Conservation (phyloP, 2,797 vertebrate genomes). For the Molossus alvarezi region DNA sequence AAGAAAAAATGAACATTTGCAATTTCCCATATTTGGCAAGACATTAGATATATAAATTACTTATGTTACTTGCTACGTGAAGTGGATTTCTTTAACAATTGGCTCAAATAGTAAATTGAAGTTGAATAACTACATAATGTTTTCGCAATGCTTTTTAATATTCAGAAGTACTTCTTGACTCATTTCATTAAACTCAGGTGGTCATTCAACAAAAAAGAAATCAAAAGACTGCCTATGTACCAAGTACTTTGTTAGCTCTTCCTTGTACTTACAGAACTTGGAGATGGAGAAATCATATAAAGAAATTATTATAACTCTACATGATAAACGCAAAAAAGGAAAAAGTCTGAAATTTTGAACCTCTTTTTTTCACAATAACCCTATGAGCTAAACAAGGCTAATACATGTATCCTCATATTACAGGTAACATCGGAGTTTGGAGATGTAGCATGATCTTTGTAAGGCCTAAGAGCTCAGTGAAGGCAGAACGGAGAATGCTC, state of each 20-base stretch:
- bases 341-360: background rate
- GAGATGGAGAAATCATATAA: background rate
- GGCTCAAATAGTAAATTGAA: background rate
- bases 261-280: background rate
- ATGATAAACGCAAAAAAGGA: background rate
- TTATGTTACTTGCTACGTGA: background rate
- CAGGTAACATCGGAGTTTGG: background rate
- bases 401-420: background rate
- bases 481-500: background rate
- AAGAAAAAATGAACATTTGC: conserved; percentile 29
- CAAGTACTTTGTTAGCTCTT: background rate
- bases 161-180: conserved; percentile 8
- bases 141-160: background rate
- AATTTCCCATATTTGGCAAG: background rate
- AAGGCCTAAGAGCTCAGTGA: background rate
- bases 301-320: background rate
- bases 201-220: conserved; percentile 20
- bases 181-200: background rate
- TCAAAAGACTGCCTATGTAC: conserved; percentile 5
- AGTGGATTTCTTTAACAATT: background rate
- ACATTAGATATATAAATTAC: background rate
- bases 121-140: background rate
- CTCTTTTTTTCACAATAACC: background rate
- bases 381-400: background rate
- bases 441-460: background rate